phyloP scores from a whole-genome alignment of 2,888 invertebrate genomes.

The Peribatodes rhomboidaria region DNA sequence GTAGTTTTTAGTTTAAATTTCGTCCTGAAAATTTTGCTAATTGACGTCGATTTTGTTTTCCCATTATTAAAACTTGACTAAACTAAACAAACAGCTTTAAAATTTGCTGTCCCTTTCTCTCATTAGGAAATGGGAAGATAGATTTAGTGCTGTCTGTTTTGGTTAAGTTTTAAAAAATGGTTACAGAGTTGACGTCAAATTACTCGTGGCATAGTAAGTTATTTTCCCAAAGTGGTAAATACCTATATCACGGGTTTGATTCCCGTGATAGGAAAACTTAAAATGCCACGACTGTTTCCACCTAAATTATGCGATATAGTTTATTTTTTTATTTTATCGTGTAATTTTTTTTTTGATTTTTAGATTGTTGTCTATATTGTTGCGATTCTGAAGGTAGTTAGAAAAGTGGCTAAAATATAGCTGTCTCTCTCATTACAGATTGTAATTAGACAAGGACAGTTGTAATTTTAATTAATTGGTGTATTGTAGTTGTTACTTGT shows the following conservation, averaged over 20 bases:
- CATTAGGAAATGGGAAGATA: background rate
- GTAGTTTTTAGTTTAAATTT: background rate
- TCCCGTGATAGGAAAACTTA: background rate
- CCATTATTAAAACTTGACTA: background rate
- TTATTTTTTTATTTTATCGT: constrained; percentile 7
- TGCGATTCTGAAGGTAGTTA: background rate
- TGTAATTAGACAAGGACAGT: too few relatives aligned
- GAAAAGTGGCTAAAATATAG: too few relatives aligned
- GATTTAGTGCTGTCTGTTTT: background rate
- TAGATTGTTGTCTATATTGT: background rate
- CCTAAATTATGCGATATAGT: background rate
- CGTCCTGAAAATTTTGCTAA: background rate
- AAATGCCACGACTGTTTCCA: background rate
- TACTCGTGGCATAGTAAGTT: constrained; percentile 10
- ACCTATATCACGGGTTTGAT: too few relatives aligned
- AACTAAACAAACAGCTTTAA: background rate
- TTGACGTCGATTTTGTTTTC: background rate
- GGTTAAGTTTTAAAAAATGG: background rate
- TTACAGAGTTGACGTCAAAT: background rate
- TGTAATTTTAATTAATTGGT: too few relatives aligned
- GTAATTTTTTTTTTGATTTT: background rate
- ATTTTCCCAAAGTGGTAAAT: background rate
- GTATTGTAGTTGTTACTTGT: too few relatives aligned
- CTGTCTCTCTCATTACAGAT: too few relatives aligned
- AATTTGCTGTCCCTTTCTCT: too few relatives aligned